Evolutionary conservation across 2,113 vertebrate genomes (phyloP).

Genomic region (Tragulus kanchil): DNA sequence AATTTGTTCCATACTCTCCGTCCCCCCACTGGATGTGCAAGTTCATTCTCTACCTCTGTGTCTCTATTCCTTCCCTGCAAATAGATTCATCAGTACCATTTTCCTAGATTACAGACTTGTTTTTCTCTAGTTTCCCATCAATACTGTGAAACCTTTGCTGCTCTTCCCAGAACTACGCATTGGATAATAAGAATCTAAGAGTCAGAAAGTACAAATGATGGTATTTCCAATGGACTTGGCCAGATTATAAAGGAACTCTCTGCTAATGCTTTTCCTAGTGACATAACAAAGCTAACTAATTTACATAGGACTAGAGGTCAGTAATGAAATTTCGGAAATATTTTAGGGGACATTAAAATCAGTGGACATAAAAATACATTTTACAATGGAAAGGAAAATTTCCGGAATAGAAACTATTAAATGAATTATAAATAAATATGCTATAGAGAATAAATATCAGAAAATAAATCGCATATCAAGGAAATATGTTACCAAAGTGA

Average conservation of each 20-base stretch:
- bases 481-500: background rate
- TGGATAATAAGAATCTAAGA: background rate
- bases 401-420: background rate
- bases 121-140: too few species aligned
- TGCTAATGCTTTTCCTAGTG: background rate
- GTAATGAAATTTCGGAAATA: background rate
- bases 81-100: background rate
- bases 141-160: background rate
- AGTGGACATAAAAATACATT: background rate
- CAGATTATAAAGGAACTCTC: background rate
- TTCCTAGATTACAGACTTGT: background rate
- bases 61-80: background rate
- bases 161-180: background rate
- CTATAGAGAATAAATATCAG: background rate
- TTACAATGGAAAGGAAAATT: background rate
- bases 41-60: background rate
- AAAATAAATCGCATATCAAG: background rate
- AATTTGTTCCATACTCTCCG: background rate
- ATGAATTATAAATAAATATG: slow-evolving; percentile 8
- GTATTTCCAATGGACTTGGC: background rate
- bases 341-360: background rate
- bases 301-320: background rate
- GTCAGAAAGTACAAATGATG: background rate
- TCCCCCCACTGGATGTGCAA: background rate
- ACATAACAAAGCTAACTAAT: background rate